These are phyloP conservation scores for Leucopternis melanops DNA, from an alignment of 2,113 vertebrate species.

Conservation along the genomic window DNA sequence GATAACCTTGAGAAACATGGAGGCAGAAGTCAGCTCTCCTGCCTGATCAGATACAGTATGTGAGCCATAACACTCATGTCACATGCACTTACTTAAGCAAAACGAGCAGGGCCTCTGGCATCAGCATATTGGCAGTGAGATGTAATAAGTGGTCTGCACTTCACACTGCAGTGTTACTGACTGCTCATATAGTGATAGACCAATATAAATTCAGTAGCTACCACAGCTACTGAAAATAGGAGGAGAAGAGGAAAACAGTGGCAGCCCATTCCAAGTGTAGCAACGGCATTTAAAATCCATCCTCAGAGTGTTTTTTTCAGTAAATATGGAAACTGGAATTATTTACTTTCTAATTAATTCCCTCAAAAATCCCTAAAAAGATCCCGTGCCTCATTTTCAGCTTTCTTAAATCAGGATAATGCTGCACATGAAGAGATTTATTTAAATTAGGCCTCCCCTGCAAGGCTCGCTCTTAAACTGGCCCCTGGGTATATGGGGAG, in stretches of 20 bases:
- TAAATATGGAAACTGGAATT: neutral
- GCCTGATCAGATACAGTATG: neutral
- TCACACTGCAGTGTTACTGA: neutral
- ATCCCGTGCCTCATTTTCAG: neutral
- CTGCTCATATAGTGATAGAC: neutral
- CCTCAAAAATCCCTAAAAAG: neutral
- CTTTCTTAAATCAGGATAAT: neutral
- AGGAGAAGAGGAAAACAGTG: neutral
- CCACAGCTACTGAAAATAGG: neutral
- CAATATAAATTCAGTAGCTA: neutral
- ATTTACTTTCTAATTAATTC: neutral
- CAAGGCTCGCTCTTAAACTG: neutral
- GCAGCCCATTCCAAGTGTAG: neutral
- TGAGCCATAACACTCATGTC: neutral
- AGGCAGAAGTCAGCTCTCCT: neutral
- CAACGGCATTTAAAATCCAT: neutral
- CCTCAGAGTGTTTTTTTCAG: accelerated
- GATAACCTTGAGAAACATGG: neutral
- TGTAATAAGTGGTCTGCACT: neutral
- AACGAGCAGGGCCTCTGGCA: neutral
- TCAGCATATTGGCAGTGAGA: neutral
- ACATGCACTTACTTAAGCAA: neutral
- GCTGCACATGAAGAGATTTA: neutral
- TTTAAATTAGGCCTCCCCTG: neutral
- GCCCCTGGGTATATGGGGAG: neutral